Conservation (phyloP, 2,113 vertebrate genomes). For the Channa argus region DNA sequence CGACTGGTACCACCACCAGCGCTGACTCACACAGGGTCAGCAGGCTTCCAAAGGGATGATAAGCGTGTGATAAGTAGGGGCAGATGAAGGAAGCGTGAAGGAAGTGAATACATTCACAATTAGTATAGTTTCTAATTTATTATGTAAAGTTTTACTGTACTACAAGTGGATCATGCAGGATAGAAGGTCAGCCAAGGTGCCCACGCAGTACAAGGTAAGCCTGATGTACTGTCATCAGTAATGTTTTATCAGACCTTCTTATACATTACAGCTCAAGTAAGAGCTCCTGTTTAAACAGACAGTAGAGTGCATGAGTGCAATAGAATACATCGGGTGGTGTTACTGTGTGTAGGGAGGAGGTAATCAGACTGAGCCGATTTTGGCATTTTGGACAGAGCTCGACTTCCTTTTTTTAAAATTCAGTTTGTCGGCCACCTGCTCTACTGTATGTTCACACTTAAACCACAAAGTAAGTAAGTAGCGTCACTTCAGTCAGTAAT, state of each 20-base stretch:
- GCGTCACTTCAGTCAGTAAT: too few relatives aligned
- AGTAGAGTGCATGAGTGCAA: too few relatives aligned
- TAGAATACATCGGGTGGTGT: constrained; percentile 15
- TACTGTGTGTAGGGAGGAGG: constrained; percentile 10
- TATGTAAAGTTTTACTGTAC: neutral
- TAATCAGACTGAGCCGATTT: too few relatives aligned
- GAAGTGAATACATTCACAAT: constrained; percentile 3
- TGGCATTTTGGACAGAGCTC: too few relatives aligned
- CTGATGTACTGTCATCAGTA: neutral
- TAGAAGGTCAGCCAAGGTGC: neutral
- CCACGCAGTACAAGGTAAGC: neutral
- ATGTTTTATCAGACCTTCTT: neutral
- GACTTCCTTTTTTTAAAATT: too few relatives aligned
- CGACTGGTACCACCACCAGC: constrained; percentile 35
- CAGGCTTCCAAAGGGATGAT: constrained; percentile 29
- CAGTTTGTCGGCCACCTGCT: too few relatives aligned
- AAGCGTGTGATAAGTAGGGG: constrained; percentile 28
- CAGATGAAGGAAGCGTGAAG: constrained; percentile 30
- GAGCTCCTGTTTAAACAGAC: neutral
- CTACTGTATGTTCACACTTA: too few relatives aligned
- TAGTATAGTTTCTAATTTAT: constrained; percentile 14
- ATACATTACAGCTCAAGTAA: neutral
- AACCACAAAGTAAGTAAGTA: too few relatives aligned
- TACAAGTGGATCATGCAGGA: neutral
- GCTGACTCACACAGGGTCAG: constrained; percentile 43